Base-by-base conservation (phyloP, 2,797 vertebrate genomes). In the Hemitrygon akajei region DNA sequence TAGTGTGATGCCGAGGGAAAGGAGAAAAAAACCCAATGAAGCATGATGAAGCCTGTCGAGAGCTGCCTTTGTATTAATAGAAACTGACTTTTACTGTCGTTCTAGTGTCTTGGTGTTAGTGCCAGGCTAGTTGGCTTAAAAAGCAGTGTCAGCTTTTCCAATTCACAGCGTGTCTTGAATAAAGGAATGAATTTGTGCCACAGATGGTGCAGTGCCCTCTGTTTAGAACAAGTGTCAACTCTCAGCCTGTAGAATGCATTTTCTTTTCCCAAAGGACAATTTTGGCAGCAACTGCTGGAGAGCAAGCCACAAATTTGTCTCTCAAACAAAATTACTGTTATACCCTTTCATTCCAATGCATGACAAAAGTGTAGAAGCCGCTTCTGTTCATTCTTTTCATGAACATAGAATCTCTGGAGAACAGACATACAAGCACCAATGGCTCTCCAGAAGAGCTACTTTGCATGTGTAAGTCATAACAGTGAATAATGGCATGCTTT, bases 81-180 rank as follows among this genome's bases (percentile, higher is more conserved):
- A 89, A 69, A 37, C 18, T 34, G 86, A 89, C 86, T 37, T 89
- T 89, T 89, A 11, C 86, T 69, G n/a, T 25, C n/a, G n/a, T 69
- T 89, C 86, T 69, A n/a, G 7, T 25, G 30, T 89, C 86, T 37
- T n/a, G 7, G 60, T 22, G 30, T 69, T 37, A 34, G 9, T 69
- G 18, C 9, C 86, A 69, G 63, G 18, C 63, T 69, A 69, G 63
- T 89, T 89, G 86, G 60, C 63, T 89, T 89, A 89, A 69, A 89
- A 69, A 89, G 18, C 63, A 1, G 34, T 89, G 27, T 86, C 82
- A 60, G 82, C 56, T 86, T 60, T 60, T 69, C 63, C 18, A 89
- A 25, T 89, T 89, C 86, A 37, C 60, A 37, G 60, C 20, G 60
- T 30, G 58, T 25, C n/a, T 69, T 9, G 18, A 9, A 20, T 37